phyloP scores from a whole-genome alignment of 2,888 invertebrate genomes.

The Cosmia pyralina region DNA sequence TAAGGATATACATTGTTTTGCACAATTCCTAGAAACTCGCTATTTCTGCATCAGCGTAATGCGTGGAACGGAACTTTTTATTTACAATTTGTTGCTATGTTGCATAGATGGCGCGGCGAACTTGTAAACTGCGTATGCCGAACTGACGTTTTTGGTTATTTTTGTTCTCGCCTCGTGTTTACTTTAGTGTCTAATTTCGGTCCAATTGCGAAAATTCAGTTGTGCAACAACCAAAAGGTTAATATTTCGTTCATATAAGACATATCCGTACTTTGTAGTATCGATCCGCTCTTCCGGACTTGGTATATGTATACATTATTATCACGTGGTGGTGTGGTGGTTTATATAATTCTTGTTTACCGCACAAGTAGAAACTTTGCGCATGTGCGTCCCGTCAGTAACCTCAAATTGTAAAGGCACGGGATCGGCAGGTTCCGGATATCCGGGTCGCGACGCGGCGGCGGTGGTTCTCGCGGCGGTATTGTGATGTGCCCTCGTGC shows the following conservation, averaged over 20 bases:
- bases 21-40: no score
- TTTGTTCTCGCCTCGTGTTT: constrained; percentile 91
- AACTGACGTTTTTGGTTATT: constrained; percentile 91
- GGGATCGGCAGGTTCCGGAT: constrained; percentile 89
- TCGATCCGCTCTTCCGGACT: constrained; percentile 87
- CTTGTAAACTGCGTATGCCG: constrained; percentile 89
- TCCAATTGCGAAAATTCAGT: constrained; percentile 87
- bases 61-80: constrained; percentile 73
- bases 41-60: constrained; percentile 9
- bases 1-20: accelerated
- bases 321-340: constrained; percentile 91
- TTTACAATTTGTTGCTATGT: constrained; percentile 81
- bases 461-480: constrained; percentile 75
- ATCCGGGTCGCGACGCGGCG: constrained; percentile 87
- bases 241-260: constrained; percentile 78
- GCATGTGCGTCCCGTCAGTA: constrained; percentile 90
- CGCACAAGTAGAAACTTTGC: constrained; percentile 90
- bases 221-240: constrained; percentile 84
- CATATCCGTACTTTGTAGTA: constrained; percentile 77
- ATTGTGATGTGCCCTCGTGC: constrained; percentile 88
- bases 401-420: constrained; percentile 89
- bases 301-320: constrained; percentile 89
- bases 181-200: constrained; percentile 90
- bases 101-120: constrained; percentile 88
- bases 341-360: constrained; percentile 91